Percentiles rank a stretch among this genome's conserved stretches.
Conservation (phyloP, 2,797 vertebrate genomes). For the Rallus crepitans region DNA sequence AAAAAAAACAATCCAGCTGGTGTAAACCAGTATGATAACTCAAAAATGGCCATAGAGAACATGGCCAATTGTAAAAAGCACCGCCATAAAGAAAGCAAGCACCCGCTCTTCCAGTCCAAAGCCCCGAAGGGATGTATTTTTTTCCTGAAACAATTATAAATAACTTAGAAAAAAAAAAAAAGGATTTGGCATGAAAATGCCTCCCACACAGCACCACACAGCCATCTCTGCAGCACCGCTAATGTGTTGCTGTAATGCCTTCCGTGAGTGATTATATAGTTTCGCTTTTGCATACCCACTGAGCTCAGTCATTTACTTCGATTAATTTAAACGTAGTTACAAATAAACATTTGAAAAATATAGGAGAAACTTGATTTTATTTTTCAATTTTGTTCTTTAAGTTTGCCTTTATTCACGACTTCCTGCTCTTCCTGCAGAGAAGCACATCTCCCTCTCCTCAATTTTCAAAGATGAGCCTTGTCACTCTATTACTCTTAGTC, state of each 20-base stretch:
- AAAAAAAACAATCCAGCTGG: background rate
- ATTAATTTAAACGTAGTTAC: slow-evolving; percentile 17
- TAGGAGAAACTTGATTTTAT: background rate
- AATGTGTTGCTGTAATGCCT: background rate
- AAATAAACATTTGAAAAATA: slow-evolving; percentile 11
- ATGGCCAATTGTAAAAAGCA: background rate
- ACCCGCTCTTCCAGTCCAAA: slow-evolving; percentile 3
- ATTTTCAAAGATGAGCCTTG: slow-evolving; percentile 3
- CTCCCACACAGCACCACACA: slow-evolving; percentile 54
- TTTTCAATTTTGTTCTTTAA: background rate
- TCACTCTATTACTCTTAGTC: slow-evolving; percentile 42
- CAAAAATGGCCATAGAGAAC: background rate
- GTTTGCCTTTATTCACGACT: background rate
- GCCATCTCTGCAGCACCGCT: background rate
- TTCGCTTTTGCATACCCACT: background rate
- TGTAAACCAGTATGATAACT: background rate
- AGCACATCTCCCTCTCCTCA: background rate
- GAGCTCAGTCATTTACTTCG: slow-evolving; percentile 14
- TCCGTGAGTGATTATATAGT: background rate
- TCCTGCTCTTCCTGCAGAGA: background rate
- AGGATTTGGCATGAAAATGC: slow-evolving; percentile 12
- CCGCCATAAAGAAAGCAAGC: background rate
- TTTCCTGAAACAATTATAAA: slow-evolving; percentile 54
- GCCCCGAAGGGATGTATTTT: background rate
- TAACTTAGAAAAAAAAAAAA: background rate